Percentiles rank a stretch among this genome's conserved stretches.
Conservation (phyloP, 2,797 vertebrate species). For the Trachops cirrhosus region DNA sequence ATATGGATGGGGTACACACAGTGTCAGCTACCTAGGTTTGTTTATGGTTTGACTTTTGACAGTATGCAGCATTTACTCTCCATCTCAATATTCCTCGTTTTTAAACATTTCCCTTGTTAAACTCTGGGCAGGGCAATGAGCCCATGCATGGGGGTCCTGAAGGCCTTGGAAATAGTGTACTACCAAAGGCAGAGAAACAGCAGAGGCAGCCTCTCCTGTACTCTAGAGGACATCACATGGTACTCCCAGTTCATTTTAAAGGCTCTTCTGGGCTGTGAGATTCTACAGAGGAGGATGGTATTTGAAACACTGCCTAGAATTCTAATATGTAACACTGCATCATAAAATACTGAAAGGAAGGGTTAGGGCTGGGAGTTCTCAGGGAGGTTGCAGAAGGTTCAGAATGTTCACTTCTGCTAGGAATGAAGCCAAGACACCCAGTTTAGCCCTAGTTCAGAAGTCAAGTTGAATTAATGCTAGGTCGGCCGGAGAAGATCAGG, state of each 20-base stretch:
- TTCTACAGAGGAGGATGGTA: not conserved
- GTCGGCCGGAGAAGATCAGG: not conserved
- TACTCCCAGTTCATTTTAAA: not conserved
- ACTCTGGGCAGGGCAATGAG: not conserved
- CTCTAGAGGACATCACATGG: not conserved
- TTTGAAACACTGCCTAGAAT: not conserved
- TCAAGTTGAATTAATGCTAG: not conserved
- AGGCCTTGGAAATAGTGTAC: not conserved
- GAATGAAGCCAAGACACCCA: not conserved
- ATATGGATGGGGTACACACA: not conserved
- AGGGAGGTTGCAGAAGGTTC: not conserved
- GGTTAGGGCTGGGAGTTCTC: not conserved
- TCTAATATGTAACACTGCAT: not conserved
- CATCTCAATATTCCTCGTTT: not conserved
- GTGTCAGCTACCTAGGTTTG: not conserved
- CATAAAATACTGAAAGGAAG: not conserved
- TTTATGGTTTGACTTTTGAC: not conserved
- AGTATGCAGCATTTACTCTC: not conserved
- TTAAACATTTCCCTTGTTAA: not conserved
- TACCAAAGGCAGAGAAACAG: not conserved
- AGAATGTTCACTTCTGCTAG: not conserved
- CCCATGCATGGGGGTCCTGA: not conserved
- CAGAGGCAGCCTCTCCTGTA: not conserved
- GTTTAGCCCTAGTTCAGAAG: not conserved
- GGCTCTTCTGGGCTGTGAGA: not conserved